Evolutionary conservation across 1,140 invertebrate species (phyloP).

Genomic region (Trachymyrmex cornetzi): DNA sequence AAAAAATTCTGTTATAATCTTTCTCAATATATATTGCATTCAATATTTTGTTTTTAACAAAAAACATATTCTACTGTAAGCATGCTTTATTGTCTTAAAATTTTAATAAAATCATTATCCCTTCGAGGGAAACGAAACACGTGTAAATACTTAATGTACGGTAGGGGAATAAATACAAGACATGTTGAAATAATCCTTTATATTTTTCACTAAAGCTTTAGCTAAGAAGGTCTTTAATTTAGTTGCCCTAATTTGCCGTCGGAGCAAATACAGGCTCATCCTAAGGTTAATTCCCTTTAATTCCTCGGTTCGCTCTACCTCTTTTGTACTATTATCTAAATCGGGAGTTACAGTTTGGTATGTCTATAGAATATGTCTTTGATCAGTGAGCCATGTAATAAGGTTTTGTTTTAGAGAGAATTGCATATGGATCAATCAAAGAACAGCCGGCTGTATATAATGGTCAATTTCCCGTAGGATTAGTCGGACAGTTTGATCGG

Average conservation of each 20-base stretch:
- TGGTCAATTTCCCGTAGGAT: constrained; percentile 24
- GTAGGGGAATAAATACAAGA: not conserved
- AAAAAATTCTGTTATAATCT: not conserved
- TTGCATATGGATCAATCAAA: constrained; percentile 2
- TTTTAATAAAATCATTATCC: not conserved
- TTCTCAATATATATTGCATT: not conserved
- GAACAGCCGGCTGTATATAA: not conserved
- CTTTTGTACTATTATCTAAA: constrained; percentile 24
- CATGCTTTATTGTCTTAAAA: not conserved
- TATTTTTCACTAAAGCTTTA: not conserved
- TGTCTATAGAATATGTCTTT: constrained; percentile 3
- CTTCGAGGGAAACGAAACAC: not conserved
- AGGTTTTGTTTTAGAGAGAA: not conserved
- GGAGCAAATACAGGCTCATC: not conserved
- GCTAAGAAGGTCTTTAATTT: constrained; percentile 8
- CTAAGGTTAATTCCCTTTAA: not conserved
- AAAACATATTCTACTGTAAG: not conserved
- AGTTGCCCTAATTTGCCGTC: constrained; percentile 2
- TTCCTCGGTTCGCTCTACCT: not conserved
- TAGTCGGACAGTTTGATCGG: constrained; percentile 24
- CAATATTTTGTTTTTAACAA: not conserved
- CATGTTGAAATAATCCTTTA: not conserved
- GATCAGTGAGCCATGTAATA: not conserved
- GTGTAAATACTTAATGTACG: not conserved
- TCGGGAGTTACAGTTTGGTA: not conserved